These are phyloP conservation scores for Neotoxoptera formosana DNA, from an alignment of 1,140 invertebrate genomes.

Conservation along the genomic window DNA sequence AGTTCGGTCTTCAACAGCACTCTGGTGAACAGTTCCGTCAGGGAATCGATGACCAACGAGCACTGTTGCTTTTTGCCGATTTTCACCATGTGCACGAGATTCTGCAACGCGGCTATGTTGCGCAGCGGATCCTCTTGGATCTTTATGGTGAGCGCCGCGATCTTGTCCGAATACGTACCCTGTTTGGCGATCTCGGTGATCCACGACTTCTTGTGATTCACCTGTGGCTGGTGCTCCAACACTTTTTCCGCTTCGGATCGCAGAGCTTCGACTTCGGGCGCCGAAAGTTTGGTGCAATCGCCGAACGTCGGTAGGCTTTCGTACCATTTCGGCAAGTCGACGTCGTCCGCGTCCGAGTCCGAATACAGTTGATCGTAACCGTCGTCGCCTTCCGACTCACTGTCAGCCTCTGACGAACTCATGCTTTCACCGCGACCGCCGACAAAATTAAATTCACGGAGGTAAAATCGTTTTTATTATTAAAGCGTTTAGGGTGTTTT, in stretches of 20 bases:
- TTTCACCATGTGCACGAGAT: conserved; percentile 80
- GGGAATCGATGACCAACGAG: conserved; percentile 67
- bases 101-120: conserved; percentile 75
- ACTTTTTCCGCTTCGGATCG: conserved; percentile 59
- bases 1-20: conserved; percentile 82
- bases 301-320: conserved; percentile 19
- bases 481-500: too few relatives aligned
- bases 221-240: conserved; percentile 26
- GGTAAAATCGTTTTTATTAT: too few relatives aligned
- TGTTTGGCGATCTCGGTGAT: conserved; percentile 79
- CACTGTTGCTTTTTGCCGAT: conserved; percentile 82
- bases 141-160: conserved; percentile 82
- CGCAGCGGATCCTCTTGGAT: conserved; percentile 87
- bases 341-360: conserved; percentile 30
- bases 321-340: conserved; percentile 45
- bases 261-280: conserved; percentile 40
- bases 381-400: not conserved
- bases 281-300: not conserved
- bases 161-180: conserved; percentile 84
- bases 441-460: too few relatives aligned
- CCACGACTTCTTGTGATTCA: conserved; percentile 67
- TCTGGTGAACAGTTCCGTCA: conserved; percentile 79
- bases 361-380: conserved; percentile 37
- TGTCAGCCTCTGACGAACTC: not conserved
- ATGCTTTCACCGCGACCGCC: not conserved